These are phyloP conservation scores for Rhagonycha fulva DNA, from an alignment of 2,888 invertebrate species.

Conservation along the genomic window DNA sequence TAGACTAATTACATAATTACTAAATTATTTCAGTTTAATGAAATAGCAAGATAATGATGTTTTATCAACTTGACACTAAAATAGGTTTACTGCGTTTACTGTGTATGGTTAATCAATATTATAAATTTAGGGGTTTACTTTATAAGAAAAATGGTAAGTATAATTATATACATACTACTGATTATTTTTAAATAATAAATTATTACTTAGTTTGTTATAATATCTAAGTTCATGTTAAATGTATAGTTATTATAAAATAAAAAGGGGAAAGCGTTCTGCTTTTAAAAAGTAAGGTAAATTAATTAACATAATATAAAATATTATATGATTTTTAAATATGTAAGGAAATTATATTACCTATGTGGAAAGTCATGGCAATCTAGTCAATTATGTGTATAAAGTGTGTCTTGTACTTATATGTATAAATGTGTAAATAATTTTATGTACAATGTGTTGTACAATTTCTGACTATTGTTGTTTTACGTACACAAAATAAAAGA, in stretches of 20 bases:
- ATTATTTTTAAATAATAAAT: not conserved
- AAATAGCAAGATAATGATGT: not conserved
- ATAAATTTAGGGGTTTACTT: not conserved
- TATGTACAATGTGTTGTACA: slow-evolving; percentile 25
- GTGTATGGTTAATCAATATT: not conserved
- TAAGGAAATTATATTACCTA: slow-evolving; percentile 3
- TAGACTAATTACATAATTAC: not conserved
- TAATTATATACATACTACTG: not conserved
- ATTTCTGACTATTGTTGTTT: slow-evolving; percentile 24
- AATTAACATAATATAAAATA: not conserved
- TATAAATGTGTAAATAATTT: slow-evolving; percentile 19
- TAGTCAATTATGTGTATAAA: slow-evolving; percentile 28
- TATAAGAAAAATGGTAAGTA: not conserved
- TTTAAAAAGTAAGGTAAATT: slow-evolving; percentile 11
- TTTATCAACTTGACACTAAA: not conserved
- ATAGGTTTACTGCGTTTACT: not conserved
- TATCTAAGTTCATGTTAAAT: slow-evolving; percentile 20
- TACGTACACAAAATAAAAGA: not conserved
- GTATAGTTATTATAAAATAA: slow-evolving; percentile 18
- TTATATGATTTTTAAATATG: not conserved
- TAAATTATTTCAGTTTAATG: not conserved
- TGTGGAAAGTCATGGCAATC: slow-evolving; percentile 14
- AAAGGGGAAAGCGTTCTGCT: slow-evolving; percentile 27
- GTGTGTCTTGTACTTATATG: slow-evolving; percentile 21
- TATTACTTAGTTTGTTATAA: not conserved